These are phyloP conservation scores for Trachelipus rathkii DNA, from an alignment of 1,140 invertebrate species.

Conservation along the genomic window DNA sequence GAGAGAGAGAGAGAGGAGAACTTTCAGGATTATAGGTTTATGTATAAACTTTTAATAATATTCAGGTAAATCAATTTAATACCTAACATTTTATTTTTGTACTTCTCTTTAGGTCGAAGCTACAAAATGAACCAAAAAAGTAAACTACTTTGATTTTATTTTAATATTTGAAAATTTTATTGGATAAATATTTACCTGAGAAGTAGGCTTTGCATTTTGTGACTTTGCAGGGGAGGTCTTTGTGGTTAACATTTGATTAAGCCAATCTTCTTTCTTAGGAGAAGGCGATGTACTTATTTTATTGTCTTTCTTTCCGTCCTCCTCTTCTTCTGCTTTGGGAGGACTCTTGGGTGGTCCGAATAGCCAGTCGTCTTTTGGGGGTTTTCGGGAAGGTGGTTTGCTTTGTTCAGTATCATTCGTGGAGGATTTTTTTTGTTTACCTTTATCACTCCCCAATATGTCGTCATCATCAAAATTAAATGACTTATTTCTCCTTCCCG, in stretches of 20 bases:
- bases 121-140: no score
- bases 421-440: not conserved
- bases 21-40: no score
- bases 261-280: not conserved
- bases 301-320: not conserved
- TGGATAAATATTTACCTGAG: not conserved
- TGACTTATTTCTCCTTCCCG: not conserved
- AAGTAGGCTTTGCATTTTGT: not conserved
- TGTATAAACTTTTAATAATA: no score
- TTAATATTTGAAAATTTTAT: no score
- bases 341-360: not conserved
- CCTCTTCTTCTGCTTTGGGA: not conserved
- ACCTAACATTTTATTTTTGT: no score
- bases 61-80: no score
- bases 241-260: not conserved
- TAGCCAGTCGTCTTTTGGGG: not conserved
- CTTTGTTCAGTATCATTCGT: not conserved
- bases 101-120: no score
- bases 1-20: no score
- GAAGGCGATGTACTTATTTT: not conserved
- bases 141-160: no score
- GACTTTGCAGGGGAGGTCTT: not conserved
- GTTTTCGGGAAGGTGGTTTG: not conserved
- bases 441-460: not conserved
- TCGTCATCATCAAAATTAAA: not conserved